Evolutionary conservation across 2,888 invertebrate species (phyloP), one percentile per base, ranked within the genome.

Genomic region (Smittia sp.): DNA sequence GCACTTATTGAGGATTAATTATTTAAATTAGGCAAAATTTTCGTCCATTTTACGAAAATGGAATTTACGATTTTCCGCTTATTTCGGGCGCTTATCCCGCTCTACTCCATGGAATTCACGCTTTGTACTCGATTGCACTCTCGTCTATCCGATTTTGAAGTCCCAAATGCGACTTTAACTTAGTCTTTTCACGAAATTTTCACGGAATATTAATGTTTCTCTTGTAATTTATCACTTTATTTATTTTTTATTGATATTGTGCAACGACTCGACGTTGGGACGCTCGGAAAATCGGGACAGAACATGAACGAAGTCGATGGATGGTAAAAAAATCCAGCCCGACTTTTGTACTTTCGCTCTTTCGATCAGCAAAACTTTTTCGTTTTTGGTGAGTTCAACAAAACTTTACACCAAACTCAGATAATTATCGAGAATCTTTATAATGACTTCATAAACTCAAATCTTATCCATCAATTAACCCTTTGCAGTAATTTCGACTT

Each of bases 21-120:
- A 69, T 69, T 69, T 69, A 69, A 69, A 69, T 69, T 69, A 69
- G 69, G 69, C 69, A 69, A 69, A n/a, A 69, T 69, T 69, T 69
- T 69, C 69, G 69, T 69, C 69, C 69, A 69, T 69, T 69, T 69
- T 69, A 18, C 24, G 52, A 41, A 69, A 69, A 69, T 69, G 69
- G 69, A 69, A 54, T 69, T 69, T 52, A 54, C 52, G 25, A 52
- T 41, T 25, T 69, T 69, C 52, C 54, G 25, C 15, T 25, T 52
- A 25, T 69, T 69, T 69, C 24, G 27, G n/a, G 27, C 52, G 1
- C 1, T 63, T 63, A 25, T 54, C 7, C 27, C 27, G 18, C 69
- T 69, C 27, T 69, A 54, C 69, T 69, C 13, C 41, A 67, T 67
- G 22, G 1, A n/a, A 41, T 67, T 67, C 11, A 13, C 13, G 39